A percentile compares a stretch with the other conserved stretches of the same genome.
Conservation (phyloP, 1,140 invertebrate species). For the Pentalonia nigronervosa region DNA sequence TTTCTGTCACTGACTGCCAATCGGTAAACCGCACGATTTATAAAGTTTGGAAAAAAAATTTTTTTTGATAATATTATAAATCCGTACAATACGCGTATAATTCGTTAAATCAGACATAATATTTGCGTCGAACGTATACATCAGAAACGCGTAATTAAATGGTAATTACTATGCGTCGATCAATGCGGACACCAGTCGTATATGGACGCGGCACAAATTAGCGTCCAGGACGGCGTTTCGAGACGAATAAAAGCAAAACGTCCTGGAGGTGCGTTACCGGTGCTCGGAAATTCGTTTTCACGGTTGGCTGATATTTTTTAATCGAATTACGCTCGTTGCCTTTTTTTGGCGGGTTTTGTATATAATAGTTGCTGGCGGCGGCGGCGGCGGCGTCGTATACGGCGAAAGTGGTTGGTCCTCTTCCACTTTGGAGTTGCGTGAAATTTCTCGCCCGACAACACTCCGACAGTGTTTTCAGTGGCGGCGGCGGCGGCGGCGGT, state of each 20-base stretch:
- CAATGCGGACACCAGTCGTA: not conserved
- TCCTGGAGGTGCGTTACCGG: not conserved
- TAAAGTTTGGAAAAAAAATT: not conserved
- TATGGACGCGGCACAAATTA: not conserved
- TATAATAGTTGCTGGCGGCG: not conserved
- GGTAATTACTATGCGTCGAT: not conserved
- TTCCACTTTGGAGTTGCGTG: not conserved
- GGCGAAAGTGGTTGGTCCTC: not conserved
- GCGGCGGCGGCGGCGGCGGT: not conserved
- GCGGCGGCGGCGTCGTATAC: not conserved
- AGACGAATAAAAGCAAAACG: not conserved
- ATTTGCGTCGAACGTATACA: not conserved
- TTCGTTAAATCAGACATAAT: not conserved
- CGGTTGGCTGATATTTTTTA: constrained; percentile 26
- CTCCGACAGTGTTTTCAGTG: not conserved
- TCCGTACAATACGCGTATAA: not conserved
- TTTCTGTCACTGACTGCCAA: not conserved
- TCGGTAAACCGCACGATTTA: not conserved
- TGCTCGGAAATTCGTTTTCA: constrained; percentile 32
- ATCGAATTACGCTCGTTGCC: constrained; percentile 31
- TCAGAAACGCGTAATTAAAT: not conserved
- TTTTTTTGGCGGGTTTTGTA: not conserved
- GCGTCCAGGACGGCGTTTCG: not conserved
- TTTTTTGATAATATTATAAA: not conserved
- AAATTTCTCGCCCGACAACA: constrained; percentile 30